Evolutionary conservation across 2,113 vertebrate species (phyloP).

Genomic region (Phyllostomus discolor): DNA sequence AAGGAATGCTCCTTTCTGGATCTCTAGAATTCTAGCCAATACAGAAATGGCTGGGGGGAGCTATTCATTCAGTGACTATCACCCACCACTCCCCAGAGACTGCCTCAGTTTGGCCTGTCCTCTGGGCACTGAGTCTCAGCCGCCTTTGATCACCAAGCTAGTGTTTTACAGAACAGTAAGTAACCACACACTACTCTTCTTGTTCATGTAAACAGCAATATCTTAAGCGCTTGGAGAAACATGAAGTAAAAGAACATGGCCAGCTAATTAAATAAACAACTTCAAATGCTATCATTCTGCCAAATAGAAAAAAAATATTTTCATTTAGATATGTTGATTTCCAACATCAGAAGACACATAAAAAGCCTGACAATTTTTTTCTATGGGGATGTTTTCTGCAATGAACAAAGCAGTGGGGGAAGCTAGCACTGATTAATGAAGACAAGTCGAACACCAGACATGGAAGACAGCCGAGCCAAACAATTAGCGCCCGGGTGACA

Average conservation of each 20-base stretch:
- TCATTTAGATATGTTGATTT: conserved; percentile 2
- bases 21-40: background rate
- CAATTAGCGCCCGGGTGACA: background rate
- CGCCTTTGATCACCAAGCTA: background rate
- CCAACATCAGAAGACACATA: conserved; percentile 14
- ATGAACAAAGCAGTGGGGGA: background rate
- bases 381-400: background rate
- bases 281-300: background rate
- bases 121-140: background rate
- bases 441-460: background rate
- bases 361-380: background rate
- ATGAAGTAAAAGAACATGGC: background rate
- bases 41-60: background rate
- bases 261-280: conserved; percentile 29
- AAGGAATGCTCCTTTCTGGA: background rate
- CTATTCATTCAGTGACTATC: background rate
- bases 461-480: background rate
- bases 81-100: background rate
- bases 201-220: background rate
- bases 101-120: background rate
- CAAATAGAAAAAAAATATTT: background rate
- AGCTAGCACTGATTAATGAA: background rate
- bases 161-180: background rate
- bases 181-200: background rate
- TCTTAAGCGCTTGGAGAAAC: background rate